Evolutionary conservation across 2,797 vertebrate genomes (phyloP), one percentile per base, ranked within the genome.

Genomic region (Phoeniculus purpureus): DNA sequence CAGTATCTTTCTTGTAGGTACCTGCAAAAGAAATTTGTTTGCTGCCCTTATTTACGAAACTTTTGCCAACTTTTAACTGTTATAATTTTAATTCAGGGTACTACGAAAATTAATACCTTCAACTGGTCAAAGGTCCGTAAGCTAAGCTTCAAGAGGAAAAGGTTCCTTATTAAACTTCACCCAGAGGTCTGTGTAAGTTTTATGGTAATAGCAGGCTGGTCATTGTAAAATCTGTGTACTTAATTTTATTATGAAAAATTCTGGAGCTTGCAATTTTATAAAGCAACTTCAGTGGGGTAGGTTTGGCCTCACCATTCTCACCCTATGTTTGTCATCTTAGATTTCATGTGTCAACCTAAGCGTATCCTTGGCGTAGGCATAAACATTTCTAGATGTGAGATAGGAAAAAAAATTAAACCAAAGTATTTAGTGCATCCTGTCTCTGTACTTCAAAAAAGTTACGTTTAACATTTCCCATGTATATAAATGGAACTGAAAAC

Each of bases 111-210:
- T 89, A 99, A 99, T 75, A 99, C 99, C 13, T 99, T 99, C 93
- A 99, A 99, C 88, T 99, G 99, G 99, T 99, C 99, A n/a, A 99
- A 99, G 97, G 99, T 99, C 95, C 98, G 99, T 79, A 99, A 99
- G 94, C 97, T 99, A 86, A 99, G 99, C 97, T 99, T 99, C 97
- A 99, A 99, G 96, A 98, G 99, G 96, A 99, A 99, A 93, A 97
- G 98, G 5, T 99, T 99, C 96, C 98, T 99, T 80, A 98, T 99
- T 96, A 99, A 99, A 91, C 98, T 99, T 62, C 98, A 99, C 93
- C 98, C 99, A 47, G 99, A 99, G 80, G 99, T 99, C 87, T 98
- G 98, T 96, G 98, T 99, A 95, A 88, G 98, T 98, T 82, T 93
- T 95, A 22, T 21, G 52, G 37, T 56, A 12, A 15, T 47, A 34